A percentile compares a stretch with the other conserved stretches of the same genome.
phyloP scores from a whole-genome alignment of 2,888 invertebrate genomes.

The Ophion ellenae region DNA sequence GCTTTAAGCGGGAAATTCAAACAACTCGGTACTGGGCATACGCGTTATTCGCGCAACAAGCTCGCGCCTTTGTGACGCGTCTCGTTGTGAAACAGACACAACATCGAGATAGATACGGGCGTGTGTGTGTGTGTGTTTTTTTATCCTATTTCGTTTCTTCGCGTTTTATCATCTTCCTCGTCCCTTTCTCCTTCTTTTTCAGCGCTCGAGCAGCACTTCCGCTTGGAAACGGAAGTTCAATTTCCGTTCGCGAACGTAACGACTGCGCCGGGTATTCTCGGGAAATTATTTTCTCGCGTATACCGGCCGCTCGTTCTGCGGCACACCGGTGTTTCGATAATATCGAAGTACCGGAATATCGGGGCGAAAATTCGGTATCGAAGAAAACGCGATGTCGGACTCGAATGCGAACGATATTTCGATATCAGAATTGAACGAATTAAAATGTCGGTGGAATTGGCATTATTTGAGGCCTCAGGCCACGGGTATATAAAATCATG shows the following conservation, averaged over 20 bases:
- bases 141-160: slow-evolving; percentile 10
- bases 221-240: slow-evolving; percentile 46
- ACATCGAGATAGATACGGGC: slow-evolving; percentile 2
- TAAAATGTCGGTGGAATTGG: too few relatives aligned
- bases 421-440: too few relatives aligned
- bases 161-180: not conserved
- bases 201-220: slow-evolving; percentile 23
- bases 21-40: slow-evolving; percentile 2
- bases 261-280: slow-evolving; percentile 13
- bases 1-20: slow-evolving; percentile 69
- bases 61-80: not conserved
- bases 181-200: not conserved
- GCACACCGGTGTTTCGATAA: not conserved
- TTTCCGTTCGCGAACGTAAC: slow-evolving; percentile 38
- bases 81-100: not conserved
- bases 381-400: too few relatives aligned
- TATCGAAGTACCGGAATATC: not conserved
- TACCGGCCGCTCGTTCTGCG: not conserved
- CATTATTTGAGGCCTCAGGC: too few relatives aligned
- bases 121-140: not conserved
- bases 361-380: not conserved
- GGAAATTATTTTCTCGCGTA: slow-evolving; percentile 26
- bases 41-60: not conserved
- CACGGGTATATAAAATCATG: too few relatives aligned
- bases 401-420: too few relatives aligned